Base-by-base conservation (phyloP, 1,140 invertebrate species). In the Drosophila ohnishii region DNA sequence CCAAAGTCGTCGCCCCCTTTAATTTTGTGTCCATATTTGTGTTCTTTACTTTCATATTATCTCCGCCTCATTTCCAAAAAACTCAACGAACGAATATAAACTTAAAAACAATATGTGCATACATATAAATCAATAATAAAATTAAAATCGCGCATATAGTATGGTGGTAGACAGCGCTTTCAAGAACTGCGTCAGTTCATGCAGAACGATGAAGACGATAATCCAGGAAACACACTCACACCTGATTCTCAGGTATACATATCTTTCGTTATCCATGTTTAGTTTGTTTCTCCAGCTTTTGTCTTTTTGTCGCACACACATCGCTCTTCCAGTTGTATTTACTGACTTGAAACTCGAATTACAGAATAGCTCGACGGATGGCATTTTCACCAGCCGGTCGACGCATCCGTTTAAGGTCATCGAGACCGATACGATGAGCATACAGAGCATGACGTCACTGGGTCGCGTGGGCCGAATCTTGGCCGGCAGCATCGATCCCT, bases 401-500 rank as follows among this genome's bases (percentile, higher is more conserved):
- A 94, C 94, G 13, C 95, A 96, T 93, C 96, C 95, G 28, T 96
- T 96, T 82, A 89, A 93, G 56, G 95, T 97, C 45, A 96, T 97
- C 79, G 96, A 97, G 75, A 96, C 96, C 80, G 96, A 97, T 92
- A 95, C 96, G 56, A 93, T 97, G 81, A 97, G 96, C 89, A 93
- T 97, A 78, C 96, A 97, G 90, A 97, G 96, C 91, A 95, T 97
- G 93, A 96, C 96, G 74, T 97, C 96, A 65, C 92, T 97, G 70
- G 96, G 96, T 25, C 93, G 96, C 78, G 95, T 96, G 61, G 96
- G 96, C 16, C 92, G 95, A 65, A 95, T 97, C 80, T 92, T 96
- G 61, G 94, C 95, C 28, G 95, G 95, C 53, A 93, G 93, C 25
- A 94, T 94, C 64, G 93, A 92, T 80, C 91, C 92, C n/a, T 93